Conservation (phyloP, 2,113 vertebrate genomes). For the Nannobrachium achirus region DNA sequence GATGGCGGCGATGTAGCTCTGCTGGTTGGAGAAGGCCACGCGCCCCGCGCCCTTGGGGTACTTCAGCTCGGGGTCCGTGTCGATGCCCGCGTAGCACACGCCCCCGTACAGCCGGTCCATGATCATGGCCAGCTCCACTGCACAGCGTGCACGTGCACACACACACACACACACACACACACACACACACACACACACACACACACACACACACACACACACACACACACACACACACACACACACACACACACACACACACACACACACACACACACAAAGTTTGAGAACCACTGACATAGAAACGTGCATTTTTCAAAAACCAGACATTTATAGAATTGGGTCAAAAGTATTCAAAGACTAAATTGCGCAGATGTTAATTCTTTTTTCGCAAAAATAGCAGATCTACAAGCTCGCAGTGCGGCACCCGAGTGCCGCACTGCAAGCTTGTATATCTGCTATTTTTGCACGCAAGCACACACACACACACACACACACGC, state of each 20-base stretch:
- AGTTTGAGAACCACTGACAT: too few species aligned
- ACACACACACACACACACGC: neutral
- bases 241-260: neutral
- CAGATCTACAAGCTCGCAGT: too few species aligned
- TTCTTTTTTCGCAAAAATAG: too few species aligned
- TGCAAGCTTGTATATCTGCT: too few species aligned
- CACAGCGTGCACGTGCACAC: neutral
- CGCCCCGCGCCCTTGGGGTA: slow-evolving; percentile 99
- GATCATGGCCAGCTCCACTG: slow-evolving; percentile 99
- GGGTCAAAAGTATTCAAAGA: too few species aligned
- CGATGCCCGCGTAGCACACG: slow-evolving; percentile 98
- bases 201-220: neutral
- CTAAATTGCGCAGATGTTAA: too few species aligned
- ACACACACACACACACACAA: neutral
- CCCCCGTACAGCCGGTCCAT: slow-evolving; percentile 98
- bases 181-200: neutral
- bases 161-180: neutral
- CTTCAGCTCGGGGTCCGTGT: slow-evolving; percentile 98
- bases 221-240: neutral
- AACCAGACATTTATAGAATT: too few species aligned
- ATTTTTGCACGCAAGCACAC: too few species aligned
- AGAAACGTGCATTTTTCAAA: too few species aligned
- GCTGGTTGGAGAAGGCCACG: slow-evolving; percentile 99
- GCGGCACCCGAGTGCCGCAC: too few species aligned
- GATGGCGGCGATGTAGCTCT: slow-evolving; percentile 99